Evolutionary conservation across 2,797 vertebrate species (phyloP).

Genomic region (Cyclura pinguis): DNA sequence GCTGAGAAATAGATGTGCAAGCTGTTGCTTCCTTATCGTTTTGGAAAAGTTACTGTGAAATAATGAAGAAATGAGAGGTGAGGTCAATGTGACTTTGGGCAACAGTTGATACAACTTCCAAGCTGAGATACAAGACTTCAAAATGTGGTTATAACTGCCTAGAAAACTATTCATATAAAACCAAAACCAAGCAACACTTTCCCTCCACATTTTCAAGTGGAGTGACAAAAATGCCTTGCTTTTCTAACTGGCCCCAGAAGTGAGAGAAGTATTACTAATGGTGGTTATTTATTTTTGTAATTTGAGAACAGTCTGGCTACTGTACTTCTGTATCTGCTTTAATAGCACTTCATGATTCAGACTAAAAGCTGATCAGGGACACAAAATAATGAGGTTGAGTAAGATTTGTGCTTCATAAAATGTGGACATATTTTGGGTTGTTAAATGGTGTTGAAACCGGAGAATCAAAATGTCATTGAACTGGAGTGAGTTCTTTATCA

Average conservation of each 20-base stretch:
- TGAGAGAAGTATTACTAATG: constrained; percentile 28
- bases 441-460: constrained; percentile 45
- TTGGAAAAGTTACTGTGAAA: constrained; percentile 29
- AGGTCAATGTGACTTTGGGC: background rate
- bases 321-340: constrained; percentile 8
- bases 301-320: constrained; percentile 10
- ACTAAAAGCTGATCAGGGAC: constrained; percentile 28
- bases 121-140: background rate
- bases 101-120: constrained; percentile 9
- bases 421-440: constrained; percentile 40
- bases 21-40: constrained; percentile 16
- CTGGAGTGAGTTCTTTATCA: constrained; percentile 24
- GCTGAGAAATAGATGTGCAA: background rate
- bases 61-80: background rate
- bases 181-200: background rate
- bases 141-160: background rate
- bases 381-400: constrained; percentile 23
- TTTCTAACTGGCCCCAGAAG: constrained; percentile 27
- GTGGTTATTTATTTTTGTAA: constrained; percentile 22
- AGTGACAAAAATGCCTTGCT: background rate
- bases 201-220: constrained; percentile 25
- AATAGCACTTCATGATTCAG: constrained; percentile 14
- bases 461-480: constrained; percentile 40
- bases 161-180: constrained; percentile 22
- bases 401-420: constrained; percentile 44